Percentiles rank a stretch among this genome's conserved stretches.
These are phyloP conservation scores for Anarsia innoxiella DNA, from an alignment of 2,888 invertebrate genomes.

Conservation along the genomic window DNA sequence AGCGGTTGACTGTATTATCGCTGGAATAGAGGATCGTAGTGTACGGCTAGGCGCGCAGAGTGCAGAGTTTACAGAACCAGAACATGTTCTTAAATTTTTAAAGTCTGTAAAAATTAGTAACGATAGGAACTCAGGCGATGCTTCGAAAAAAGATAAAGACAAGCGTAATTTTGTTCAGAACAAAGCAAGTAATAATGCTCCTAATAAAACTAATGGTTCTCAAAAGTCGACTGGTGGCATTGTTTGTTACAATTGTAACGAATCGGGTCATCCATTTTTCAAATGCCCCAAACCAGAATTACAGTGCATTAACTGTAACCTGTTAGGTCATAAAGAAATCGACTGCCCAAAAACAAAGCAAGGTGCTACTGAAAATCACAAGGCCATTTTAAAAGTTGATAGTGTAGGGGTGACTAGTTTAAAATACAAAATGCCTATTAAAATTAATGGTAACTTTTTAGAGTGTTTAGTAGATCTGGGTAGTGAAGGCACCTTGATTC, in stretches of 20 bases:
- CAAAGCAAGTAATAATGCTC: background rate
- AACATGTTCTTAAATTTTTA: background rate
- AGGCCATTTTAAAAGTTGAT: background rate
- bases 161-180: background rate
- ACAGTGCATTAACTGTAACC: background rate
- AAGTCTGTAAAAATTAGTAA: background rate
- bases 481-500: conserved; percentile 1
- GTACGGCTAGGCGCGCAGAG: conserved; percentile 3
- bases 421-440: background rate
- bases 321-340: background rate
- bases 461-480: background rate
- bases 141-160: background rate
- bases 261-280: conserved; percentile 2
- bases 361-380: background rate
- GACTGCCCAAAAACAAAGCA: background rate
- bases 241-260: conserved; percentile 2
- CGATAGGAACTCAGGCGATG: background rate
- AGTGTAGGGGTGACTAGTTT: background rate
- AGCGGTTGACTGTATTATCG: conserved; percentile 7
- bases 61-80: background rate
- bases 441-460: background rate
- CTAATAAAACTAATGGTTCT: background rate
- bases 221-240: background rate
- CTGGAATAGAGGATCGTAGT: conserved; percentile 4
- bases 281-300: conserved; percentile 1